Evolutionary conservation across 2,797 vertebrate species (phyloP).

Genomic region (Pagetopsis macropterus): DNA sequence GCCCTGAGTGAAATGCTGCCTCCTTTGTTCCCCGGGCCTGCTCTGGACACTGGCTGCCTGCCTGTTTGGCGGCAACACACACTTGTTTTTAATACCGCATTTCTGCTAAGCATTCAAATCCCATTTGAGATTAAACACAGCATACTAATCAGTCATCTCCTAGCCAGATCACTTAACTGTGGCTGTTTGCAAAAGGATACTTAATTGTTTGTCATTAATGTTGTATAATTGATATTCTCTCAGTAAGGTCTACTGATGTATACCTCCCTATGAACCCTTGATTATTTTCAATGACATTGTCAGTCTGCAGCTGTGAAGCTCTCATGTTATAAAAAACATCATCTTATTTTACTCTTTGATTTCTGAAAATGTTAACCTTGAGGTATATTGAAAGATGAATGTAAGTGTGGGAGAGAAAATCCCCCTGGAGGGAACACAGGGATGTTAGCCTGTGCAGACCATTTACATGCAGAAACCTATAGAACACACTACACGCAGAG

Average conservation of each 20-base stretch:
- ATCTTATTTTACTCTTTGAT: not conserved
- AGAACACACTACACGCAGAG: too few relatives aligned
- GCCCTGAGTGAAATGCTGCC: slow-evolving; percentile 58
- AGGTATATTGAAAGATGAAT: too few relatives aligned
- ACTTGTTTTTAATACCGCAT: slow-evolving; percentile 39
- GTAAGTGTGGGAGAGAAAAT: too few relatives aligned
- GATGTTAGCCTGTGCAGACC: too few relatives aligned
- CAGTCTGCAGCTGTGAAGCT: not conserved
- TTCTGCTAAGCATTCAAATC: slow-evolving; percentile 31
- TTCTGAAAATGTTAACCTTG: not conserved
- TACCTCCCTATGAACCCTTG: not conserved
- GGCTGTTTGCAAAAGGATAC: slow-evolving; percentile 6
- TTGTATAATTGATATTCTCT: too few relatives aligned
- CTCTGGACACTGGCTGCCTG: slow-evolving; percentile 45
- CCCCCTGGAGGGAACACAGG: too few relatives aligned
- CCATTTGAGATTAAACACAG: slow-evolving; percentile 17
- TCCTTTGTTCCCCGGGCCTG: slow-evolving; percentile 69
- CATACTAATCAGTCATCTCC: not conserved
- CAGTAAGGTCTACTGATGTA: too few relatives aligned
- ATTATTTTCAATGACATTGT: slow-evolving; percentile 8
- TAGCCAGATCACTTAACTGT: not conserved
- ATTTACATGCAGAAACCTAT: too few relatives aligned
- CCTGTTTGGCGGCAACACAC: slow-evolving; percentile 37
- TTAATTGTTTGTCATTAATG: not conserved
- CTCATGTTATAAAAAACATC: not conserved